Percentiles rank a stretch among this genome's conserved stretches.
Evolutionary conservation across 2,113 vertebrate genomes (phyloP).

Genomic region (Nematolebias whitei): DNA sequence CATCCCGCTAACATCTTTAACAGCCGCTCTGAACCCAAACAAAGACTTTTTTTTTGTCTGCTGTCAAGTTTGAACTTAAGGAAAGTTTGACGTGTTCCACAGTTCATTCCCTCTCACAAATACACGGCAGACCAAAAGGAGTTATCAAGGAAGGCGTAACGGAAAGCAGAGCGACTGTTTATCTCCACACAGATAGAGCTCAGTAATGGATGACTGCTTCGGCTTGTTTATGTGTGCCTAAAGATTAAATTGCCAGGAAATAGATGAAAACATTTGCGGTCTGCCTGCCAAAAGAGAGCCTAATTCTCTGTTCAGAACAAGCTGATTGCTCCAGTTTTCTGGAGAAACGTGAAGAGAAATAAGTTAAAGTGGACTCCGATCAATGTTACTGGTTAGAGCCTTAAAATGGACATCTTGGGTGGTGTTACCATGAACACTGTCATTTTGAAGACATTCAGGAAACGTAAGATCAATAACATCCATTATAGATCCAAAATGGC

Average conservation of each 20-base stretch:
- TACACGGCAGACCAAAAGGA: not conserved
- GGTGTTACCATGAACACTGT: no score
- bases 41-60: no score
- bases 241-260: conserved; percentile 18
- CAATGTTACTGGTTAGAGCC: not conserved
- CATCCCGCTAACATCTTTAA: conserved; percentile 32
- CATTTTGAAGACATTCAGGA: no score
- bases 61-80: no score
- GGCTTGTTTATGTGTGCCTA: conserved; percentile 4
- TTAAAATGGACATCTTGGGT: no score
- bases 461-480: no score
- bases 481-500: no score
- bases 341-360: not conserved
- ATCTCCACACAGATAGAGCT: conserved; percentile 19
- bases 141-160: conserved; percentile 12
- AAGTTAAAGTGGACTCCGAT: not conserved
- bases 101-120: not conserved
- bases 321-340: not conserved
- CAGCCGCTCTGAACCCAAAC: not conserved
- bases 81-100: conserved; percentile 2
- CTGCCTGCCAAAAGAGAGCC: not conserved
- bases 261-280: not conserved
- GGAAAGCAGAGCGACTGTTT: conserved; percentile 20
- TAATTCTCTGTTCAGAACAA: not conserved
- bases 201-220: conserved; percentile 17